Base-by-base conservation (phyloP, 2,797 vertebrate genomes). In the Neosalanx taihuensis region DNA sequence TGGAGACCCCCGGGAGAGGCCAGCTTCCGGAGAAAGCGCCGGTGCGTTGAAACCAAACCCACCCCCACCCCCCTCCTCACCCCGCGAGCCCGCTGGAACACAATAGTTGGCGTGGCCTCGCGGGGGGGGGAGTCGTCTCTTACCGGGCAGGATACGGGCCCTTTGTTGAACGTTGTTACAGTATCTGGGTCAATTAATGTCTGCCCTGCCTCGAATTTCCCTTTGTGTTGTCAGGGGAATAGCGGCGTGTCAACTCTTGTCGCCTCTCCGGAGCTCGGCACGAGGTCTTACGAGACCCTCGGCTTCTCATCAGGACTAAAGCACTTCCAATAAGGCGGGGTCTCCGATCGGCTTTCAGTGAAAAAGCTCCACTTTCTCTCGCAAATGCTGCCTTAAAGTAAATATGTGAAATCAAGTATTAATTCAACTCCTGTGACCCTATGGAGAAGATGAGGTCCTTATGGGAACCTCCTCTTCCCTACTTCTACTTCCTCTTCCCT, bases 141-240 rank as follows among this genome's bases (percentile, higher is more conserved):
- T 86, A 80, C 68, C 81, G 79, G 79, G 75, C 87, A 87, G 88
- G 87, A 88, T 89, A 88, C 84, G 82, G 86, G 87, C 77, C 77
- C 87, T 90, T 89, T 87, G 87, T 89, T 89, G 85, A 88, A 88
- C 81, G 82, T 65, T 69, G 83, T 79, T 84, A 87, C 82, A 87
- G 80, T 89, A 88, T 90, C 81, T 89, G 88, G 87, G 88, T 90
- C 87, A 90, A 88, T 91, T 89, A 91, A 85, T 74, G 67, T 83
- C 75, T 78, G 84, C 84, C 75, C 77, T 79, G 87, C 83, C 75
- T 89, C 86, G 86, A 82, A 86, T 85, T 78, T 86, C 80, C 72
- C 82, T 86, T 86, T 86, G 23, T 86, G 84, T 89, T 85, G 83
- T 85, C 81, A 58, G 62, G 72, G 41, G 72, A 83, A 88, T 82